A percentile compares a stretch with the other conserved stretches of the same genome.
These are phyloP conservation scores for Dasypogon diadema DNA, from an alignment of 2,888 invertebrate species.

Conservation along the genomic window DNA sequence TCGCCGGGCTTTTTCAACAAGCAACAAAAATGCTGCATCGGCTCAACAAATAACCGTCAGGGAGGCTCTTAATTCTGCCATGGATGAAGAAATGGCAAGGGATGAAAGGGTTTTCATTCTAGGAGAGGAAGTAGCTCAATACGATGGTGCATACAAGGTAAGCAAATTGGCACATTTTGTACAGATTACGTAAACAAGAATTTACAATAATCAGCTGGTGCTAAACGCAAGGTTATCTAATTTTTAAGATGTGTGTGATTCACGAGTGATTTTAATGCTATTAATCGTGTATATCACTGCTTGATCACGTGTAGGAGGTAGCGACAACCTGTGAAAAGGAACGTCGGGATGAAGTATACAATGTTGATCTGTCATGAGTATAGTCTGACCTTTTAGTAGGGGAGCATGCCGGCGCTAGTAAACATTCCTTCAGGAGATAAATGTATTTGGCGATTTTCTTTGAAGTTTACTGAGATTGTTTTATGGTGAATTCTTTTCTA, in stretches of 20 bases:
- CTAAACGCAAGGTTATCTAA: constrained; percentile 50
- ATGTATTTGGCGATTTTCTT: too few species aligned
- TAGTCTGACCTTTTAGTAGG: too few species aligned
- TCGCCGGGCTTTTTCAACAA: constrained; percentile 71
- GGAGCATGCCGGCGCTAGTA: too few species aligned
- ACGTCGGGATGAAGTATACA: too few species aligned
- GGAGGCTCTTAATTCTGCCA: constrained; percentile 95
- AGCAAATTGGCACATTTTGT: background rate
- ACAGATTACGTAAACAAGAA: constrained; percentile 54
- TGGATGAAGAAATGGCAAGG: constrained; percentile 96
- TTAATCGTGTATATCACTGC: too few species aligned
- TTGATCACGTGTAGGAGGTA: background rate
- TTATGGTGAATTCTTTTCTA: too few species aligned
- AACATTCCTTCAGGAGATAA: too few species aligned
- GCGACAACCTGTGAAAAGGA: background rate
- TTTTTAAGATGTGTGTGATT: too few species aligned
- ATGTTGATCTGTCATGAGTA: too few species aligned
- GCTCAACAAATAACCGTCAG: constrained; percentile 85
- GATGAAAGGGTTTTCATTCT: constrained; percentile 92
- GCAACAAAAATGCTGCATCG: constrained; percentile 65
- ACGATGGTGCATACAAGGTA: constrained; percentile 98
- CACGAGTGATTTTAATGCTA: too few species aligned
- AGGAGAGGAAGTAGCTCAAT: constrained; percentile 99
- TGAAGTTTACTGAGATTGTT: too few species aligned
- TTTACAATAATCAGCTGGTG: constrained; percentile 11